Evolutionary conservation across 2,888 invertebrate species (phyloP), one percentile per base, ranked within the genome.

Genomic region (Celastrina argiolus): DNA sequence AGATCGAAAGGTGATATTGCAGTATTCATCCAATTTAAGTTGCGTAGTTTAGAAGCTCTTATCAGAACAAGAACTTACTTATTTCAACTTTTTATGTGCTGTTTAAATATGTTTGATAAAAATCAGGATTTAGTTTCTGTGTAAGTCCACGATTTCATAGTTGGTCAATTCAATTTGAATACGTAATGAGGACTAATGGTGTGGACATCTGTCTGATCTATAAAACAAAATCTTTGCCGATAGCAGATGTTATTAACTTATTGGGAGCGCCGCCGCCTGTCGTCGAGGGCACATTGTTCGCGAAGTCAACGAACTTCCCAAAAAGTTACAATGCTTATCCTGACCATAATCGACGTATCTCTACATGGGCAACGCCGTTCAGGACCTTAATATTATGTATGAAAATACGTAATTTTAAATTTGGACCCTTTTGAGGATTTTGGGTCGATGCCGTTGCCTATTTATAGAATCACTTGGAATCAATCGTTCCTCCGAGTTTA

Each of bases 291-390:
- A 83, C 87, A 85, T 88, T 88, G 87, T 87, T 85, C 82, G 81
- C 81, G 76, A 78, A 85, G 89, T 91, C 90, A 88, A 83, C 84
- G 89, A 90, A 88, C 90, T 85, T 82, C 84, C 89, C 76, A 89
- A 91, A 90, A 89, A 84, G 83, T 78, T 85, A 83, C 81, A 83
- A 84, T 81, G 81, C 85, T 86, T 83, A 88, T 87, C 88, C 86
- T 88, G 83, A 74, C 88, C 89, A 88, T 88, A 90, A 90, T 88
- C 86, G 87, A 88, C 85, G 87, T 83, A 84, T 77, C 86, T 88
- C 81, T 85, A 84, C 87, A 88, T 81, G 88, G 88, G 75, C 80
- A 83, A 81, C 81, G 81, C 75, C 80, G 75, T 76, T 81, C 78
- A 78, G 80, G 80, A 81, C 81, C 81, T 79, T 80, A 78, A 78